phyloP scores from a whole-genome alignment of 1,140 invertebrate species.

The Drosophila kohkoa region DNA sequence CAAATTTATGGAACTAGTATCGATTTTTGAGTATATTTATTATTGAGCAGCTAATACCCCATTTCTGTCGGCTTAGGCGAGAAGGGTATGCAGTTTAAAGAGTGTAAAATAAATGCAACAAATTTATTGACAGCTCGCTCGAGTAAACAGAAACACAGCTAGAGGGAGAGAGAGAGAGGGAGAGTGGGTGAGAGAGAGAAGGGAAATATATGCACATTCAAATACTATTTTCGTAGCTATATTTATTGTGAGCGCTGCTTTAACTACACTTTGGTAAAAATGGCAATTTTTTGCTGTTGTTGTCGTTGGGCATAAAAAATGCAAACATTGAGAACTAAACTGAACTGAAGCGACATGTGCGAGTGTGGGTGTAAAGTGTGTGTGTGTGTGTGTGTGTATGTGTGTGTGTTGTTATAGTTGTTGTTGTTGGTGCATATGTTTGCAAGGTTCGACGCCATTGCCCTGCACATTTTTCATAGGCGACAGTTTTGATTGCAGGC shows the following conservation, averaged over 20 bases:
- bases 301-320: constrained; percentile 14
- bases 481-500: constrained; percentile 78
- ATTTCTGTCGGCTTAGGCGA: not conserved
- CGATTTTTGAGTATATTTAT: not conserved
- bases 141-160: constrained; percentile 19
- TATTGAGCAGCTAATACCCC: not conserved
- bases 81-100: constrained; percentile 4
- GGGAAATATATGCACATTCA: not conserved
- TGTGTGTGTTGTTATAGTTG: constrained; percentile 17
- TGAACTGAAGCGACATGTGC: not conserved
- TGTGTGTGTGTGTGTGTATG: not conserved
- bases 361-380: constrained; percentile 15
- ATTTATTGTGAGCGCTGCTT: constrained; percentile 26
- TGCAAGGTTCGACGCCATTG: constrained; percentile 65
- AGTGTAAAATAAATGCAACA: constrained; percentile 5
- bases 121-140: constrained; percentile 35
- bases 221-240: constrained; percentile 29
- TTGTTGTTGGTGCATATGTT: constrained; percentile 23
- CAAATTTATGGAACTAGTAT: not conserved
- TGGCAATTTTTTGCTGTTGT: constrained; percentile 5
- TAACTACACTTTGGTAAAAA: constrained; percentile 29
- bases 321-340: not conserved
- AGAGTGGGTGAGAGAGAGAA: not conserved
- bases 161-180: not conserved
- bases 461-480: constrained; percentile 78